These are phyloP conservation scores for Nanorana parkeri DNA, from an alignment of 2,113 vertebrate species.

Conservation along the genomic window DNA sequence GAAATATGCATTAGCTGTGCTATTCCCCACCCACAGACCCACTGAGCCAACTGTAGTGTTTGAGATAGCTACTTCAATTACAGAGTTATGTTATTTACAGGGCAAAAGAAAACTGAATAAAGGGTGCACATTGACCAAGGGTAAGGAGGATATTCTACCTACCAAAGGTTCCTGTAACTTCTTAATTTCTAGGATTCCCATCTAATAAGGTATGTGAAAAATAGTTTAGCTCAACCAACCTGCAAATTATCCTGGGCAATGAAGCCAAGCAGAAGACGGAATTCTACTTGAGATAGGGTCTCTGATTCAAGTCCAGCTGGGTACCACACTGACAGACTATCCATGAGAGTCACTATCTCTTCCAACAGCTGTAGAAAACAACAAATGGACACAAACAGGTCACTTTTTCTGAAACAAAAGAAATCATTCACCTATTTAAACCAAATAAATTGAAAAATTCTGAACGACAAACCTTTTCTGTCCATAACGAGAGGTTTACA, in stretches of 20 bases:
- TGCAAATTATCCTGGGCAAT: constrained; percentile 92
- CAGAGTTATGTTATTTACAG: no score
- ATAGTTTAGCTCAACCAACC: constrained; percentile 70
- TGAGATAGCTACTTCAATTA: no score
- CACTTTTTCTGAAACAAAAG: not conserved
- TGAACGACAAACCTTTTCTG: constrained; percentile 82
- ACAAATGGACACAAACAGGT: not conserved
- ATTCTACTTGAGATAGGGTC: constrained; percentile 90
- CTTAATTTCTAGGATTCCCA: no score
- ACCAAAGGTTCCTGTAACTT: no score
- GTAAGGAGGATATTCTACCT: no score
- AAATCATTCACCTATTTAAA: not conserved
- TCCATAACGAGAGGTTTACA: constrained; percentile 88
- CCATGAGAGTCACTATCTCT: constrained; percentile 88
- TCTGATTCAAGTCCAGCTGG: constrained; percentile 79
- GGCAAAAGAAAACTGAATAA: no score
- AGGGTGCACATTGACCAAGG: no score
- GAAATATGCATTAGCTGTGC: no score
- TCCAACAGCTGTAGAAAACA: constrained; percentile 79
- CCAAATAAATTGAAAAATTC: not conserved
- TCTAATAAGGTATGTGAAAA: not conserved
- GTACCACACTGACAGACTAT: constrained; percentile 91
- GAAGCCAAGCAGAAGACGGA: constrained; percentile 91
- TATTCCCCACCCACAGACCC: no score
- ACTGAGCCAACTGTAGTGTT: no score